Evolutionary conservation across 2,797 vertebrate species (phyloP), one percentile per base, ranked within the genome.

Genomic region (Acridotheres tristis): DNA sequence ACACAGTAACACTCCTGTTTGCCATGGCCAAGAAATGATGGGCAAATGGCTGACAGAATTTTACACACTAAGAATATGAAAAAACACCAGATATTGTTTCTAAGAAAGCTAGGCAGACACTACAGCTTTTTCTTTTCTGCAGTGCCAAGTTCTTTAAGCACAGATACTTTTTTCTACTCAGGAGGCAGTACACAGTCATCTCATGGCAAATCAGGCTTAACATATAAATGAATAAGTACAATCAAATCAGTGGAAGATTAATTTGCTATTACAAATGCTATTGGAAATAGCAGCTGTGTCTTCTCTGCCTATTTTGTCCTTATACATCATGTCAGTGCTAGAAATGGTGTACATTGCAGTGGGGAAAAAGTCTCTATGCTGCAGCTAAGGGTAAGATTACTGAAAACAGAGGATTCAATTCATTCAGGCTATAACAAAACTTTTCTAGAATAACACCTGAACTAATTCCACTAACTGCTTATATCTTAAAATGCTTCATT

Each of bases 401-500:
- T 34, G 81, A 69, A 85, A 80, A 87, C 7, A 40, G 13, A 88
- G 29, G 10, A 74, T 65, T 76, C 75, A 59, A 73, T 78, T 74
- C 47, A 47, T 55, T 81, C 40, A 78, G 48, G 36, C 26, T 91
- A 18, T 47, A 72, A 61, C 47, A 82, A 94, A 97, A 96, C 65
- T 97, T 97, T 96, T 74, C 69, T 90, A 79, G 40, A 71, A 13
- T 21, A 76, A 54, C 30, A 93, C 55, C 55, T 63, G 47, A 78
- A 91, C 81, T 90, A 96, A 88, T 66, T 62, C 88, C 59, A 58
- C 18, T 51, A 69, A 57, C 20, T 62, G 50, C 10, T 79, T 34
- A 13, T 30, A 73, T 68, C 65, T 85, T 74, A 69, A 61, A 50
- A 29, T 34, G 30, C 21, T 82, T 93, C 16, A 71, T 77, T 89